A percentile compares a stretch with the other conserved stretches of the same genome.
These are phyloP conservation scores for Camponotus floridanus DNA, from an alignment of 1,140 invertebrate species.

Conservation along the genomic window DNA sequence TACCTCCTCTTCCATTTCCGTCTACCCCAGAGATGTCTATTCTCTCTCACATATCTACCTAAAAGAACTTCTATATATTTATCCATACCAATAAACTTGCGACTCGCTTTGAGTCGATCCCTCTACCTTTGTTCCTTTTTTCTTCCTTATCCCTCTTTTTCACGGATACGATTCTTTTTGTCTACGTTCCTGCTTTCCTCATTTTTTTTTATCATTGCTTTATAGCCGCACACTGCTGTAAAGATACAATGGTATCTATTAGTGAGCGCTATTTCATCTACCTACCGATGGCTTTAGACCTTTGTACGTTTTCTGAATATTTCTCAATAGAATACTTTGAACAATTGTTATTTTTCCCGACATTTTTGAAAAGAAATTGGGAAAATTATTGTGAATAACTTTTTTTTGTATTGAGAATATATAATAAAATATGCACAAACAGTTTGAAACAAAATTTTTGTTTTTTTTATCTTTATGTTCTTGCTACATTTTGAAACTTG, in stretches of 20 bases:
- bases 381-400: neutral
- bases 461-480: neutral
- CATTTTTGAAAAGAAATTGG: neutral
- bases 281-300: neutral
- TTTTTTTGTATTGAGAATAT: neutral
- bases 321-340: neutral
- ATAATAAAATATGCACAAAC: no score
- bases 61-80: constrained; percentile 25
- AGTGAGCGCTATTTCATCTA: neutral
- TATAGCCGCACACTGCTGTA: neutral
- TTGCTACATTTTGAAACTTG: neutral
- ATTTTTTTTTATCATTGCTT: neutral
- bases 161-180: neutral
- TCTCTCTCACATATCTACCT: neutral
- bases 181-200: neutral
- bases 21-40: constrained; percentile 26
- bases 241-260: neutral
- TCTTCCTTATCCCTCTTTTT: neutral
- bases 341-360: neutral
- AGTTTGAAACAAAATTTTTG: neutral
- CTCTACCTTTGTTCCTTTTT: neutral
- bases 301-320: neutral
- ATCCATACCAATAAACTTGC: constrained; percentile 8
- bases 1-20: neutral
- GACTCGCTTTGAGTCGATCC: neutral